These are phyloP conservation scores for Sinosuthora webbiana DNA, from an alignment of 2,113 vertebrate genomes.

Conservation along the genomic window DNA sequence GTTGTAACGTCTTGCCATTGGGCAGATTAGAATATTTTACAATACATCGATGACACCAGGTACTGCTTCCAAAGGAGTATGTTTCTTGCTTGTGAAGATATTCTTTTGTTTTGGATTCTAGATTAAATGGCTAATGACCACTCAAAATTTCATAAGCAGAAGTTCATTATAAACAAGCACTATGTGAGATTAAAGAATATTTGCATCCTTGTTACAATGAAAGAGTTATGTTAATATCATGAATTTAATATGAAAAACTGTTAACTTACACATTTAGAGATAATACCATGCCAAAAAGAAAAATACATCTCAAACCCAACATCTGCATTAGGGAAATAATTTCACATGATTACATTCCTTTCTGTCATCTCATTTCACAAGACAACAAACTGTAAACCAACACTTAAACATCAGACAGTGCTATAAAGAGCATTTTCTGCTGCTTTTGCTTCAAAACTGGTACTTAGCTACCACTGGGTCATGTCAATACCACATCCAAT, in stretches of 20 bases:
- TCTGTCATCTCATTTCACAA: constrained; percentile 60
- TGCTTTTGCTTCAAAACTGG: neutral
- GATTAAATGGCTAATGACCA: neutral
- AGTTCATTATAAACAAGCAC: neutral
- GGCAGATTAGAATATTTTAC: neutral
- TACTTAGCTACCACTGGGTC: neutral
- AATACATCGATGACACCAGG: neutral
- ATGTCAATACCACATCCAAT: neutral
- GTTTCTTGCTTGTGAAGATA: neutral
- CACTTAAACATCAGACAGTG: constrained; percentile 7
- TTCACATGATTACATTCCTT: constrained; percentile 49
- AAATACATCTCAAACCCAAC: constrained; percentile 42
- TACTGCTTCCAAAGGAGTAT: neutral
- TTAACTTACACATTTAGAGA: constrained; percentile 40
- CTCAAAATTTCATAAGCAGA: neutral
- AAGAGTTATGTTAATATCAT: neutral
- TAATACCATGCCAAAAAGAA: constrained; percentile 39
- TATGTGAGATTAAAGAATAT: neutral
- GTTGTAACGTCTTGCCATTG: neutral
- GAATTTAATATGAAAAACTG: neutral
- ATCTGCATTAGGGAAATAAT: constrained; percentile 16
- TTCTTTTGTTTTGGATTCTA: neutral
- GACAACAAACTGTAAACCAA: constrained; percentile 41
- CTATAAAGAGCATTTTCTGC: constrained; percentile 30
- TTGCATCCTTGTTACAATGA: neutral